A percentile compares a stretch with the other conserved stretches of the same genome.
Conservation (phyloP, 2,797 vertebrate species). For the Neosalanx taihuensis region DNA sequence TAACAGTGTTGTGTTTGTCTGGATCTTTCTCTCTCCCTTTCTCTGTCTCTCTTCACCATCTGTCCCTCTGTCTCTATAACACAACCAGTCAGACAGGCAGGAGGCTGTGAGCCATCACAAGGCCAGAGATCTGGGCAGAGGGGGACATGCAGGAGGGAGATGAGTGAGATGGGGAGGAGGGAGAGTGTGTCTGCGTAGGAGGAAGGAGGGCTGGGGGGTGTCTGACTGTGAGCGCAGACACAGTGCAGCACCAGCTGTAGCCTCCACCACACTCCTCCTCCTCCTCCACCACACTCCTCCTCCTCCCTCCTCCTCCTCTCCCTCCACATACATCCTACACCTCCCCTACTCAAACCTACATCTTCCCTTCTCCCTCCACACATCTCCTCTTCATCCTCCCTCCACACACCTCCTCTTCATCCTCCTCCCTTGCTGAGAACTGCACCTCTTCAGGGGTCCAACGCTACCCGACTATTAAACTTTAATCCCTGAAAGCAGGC, state of each 20-base stretch:
- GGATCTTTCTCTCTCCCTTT: slow-evolving; percentile 7
- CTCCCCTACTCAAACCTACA: no score
- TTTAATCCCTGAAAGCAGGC: slow-evolving; percentile 44
- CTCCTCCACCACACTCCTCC: not conserved
- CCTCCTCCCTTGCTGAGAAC: slow-evolving; percentile 20
- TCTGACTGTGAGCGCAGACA: slow-evolving; percentile 17
- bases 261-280: slow-evolving; percentile 2
- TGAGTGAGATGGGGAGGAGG: not conserved
- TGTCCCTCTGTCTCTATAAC: slow-evolving; percentile 28
- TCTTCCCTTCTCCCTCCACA: slow-evolving; percentile 2
- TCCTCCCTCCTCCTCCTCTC: not conserved
- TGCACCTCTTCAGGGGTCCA: slow-evolving; percentile 22
- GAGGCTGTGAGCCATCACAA: slow-evolving; percentile 35
- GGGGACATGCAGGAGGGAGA: not conserved
- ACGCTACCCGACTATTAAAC: slow-evolving; percentile 39
- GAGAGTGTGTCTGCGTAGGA: not conserved
- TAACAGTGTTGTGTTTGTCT: not conserved
- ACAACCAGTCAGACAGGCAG: slow-evolving; percentile 29
- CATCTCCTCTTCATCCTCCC: slow-evolving; percentile 1
- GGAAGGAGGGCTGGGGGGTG: slow-evolving; percentile 7
- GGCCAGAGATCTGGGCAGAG: slow-evolving; percentile 32
- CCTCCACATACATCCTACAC: no score
- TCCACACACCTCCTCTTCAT: slow-evolving; percentile 13
- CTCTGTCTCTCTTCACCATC: not conserved
- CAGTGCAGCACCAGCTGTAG: not conserved